Evolutionary conservation across 2,888 invertebrate species (phyloP).

Genomic region (Octonoba sinensis): DNA sequence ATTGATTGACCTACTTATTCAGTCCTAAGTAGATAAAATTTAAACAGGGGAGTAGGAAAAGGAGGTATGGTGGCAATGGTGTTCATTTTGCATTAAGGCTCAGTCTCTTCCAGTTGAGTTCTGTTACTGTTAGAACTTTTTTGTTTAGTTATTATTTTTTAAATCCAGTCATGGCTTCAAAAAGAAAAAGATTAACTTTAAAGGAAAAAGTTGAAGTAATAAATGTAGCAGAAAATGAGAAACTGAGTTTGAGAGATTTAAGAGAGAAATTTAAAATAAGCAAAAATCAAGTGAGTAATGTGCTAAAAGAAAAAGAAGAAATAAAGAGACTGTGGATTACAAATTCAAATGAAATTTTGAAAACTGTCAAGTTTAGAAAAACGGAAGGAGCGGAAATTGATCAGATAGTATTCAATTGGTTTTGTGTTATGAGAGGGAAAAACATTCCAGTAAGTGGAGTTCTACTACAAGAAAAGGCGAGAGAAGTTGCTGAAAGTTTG

Average conservation of each 20-base stretch:
- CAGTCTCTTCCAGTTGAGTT: too few species aligned
- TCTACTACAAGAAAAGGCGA: constrained; percentile 5
- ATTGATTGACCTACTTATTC: too few species aligned
- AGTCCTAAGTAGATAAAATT: too few species aligned
- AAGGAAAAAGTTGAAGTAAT: background rate
- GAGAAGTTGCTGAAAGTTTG: constrained; percentile 7
- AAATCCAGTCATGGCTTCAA: too few species aligned
- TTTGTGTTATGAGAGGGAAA: background rate
- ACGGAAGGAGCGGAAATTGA: constrained; percentile 16
- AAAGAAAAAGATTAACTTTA: too few species aligned
- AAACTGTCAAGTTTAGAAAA: constrained; percentile 8
- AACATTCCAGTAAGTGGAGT: too few species aligned
- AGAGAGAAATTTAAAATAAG: constrained; percentile 4
- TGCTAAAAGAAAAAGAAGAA: constrained; percentile 11
- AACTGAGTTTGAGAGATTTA: constrained; percentile 13
- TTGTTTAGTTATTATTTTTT: too few species aligned
- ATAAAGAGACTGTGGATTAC: constrained; percentile 10
- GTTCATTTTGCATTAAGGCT: too few species aligned
- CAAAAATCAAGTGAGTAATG: constrained; percentile 12
- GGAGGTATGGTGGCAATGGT: too few species aligned
- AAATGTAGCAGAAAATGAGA: background rate
- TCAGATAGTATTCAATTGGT: constrained; percentile 2
- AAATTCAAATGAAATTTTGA: constrained; percentile 8
- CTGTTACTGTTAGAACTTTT: too few species aligned
- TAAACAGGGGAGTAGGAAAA: too few species aligned